Percentiles rank a stretch among this genome's conserved stretches.
phyloP scores from a whole-genome alignment of 2,888 invertebrate genomes.

The Drosophila glabriapex region DNA sequence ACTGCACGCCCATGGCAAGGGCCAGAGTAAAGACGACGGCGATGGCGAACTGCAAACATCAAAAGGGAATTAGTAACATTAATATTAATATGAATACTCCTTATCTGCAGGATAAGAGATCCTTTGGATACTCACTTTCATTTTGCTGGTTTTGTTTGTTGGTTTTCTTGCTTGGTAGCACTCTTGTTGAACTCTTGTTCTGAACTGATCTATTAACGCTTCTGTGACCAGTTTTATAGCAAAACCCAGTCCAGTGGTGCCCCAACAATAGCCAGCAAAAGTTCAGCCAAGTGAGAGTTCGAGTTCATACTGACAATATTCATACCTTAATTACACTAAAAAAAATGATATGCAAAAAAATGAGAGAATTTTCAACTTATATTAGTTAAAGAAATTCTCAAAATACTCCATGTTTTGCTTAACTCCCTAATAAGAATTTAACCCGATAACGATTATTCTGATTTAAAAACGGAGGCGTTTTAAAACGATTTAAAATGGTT shows the following conservation, averaged over 20 bases:
- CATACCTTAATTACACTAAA: constrained; percentile 5
- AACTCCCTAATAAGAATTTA: background rate
- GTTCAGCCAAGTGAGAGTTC: constrained; percentile 73
- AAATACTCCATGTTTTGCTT: background rate
- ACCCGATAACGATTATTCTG: background rate
- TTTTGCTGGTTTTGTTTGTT: constrained; percentile 55
- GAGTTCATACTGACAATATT: constrained; percentile 57
- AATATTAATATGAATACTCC: background rate
- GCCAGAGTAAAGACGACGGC: constrained; percentile 81
- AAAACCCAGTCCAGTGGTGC: constrained; percentile 13
- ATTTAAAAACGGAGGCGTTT: background rate
- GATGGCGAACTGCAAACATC: constrained; percentile 73
- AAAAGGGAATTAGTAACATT: background rate
- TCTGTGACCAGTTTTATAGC: constrained; percentile 60
- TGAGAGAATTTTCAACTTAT: background rate
- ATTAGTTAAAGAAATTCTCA: background rate
- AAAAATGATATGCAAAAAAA: background rate
- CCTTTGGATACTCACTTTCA: constrained; percentile 78
- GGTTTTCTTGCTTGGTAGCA: constrained; percentile 47
- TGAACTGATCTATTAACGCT: constrained; percentile 71
- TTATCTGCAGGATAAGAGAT: background rate
- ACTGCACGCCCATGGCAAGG: constrained; percentile 82
- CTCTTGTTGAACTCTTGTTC: constrained; percentile 78
- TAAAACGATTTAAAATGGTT: too few species aligned
- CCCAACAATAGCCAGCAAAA: constrained; percentile 50